Percentiles rank a stretch among this genome's conserved stretches.
phyloP scores from a whole-genome alignment of 2,797 vertebrate species.

The Eulemur coronatus region DNA sequence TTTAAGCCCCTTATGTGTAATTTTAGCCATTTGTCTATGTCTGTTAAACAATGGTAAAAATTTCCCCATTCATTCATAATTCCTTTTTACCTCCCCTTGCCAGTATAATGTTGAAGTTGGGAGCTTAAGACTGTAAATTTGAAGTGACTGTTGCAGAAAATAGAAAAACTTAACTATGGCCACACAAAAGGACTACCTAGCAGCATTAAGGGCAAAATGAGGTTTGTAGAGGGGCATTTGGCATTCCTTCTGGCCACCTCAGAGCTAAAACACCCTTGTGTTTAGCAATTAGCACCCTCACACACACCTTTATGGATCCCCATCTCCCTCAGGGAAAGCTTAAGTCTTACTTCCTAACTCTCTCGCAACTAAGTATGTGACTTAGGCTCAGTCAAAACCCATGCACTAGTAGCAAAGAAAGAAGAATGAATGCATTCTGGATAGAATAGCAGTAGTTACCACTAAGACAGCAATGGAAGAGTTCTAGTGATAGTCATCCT shows the following conservation, averaged over 20 bases:
- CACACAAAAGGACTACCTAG: background rate
- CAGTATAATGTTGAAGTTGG: background rate
- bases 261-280: background rate
- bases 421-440: background rate
- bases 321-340: background rate
- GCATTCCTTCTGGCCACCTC: background rate
- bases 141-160: background rate
- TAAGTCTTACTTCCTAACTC: background rate
- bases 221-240: background rate
- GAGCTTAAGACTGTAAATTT: background rate
- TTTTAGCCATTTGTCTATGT: background rate
- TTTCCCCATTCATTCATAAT: background rate
- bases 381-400: background rate
- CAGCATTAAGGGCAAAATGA: background rate
- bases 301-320: background rate
- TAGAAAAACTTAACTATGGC: background rate
- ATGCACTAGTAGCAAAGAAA: background rate
- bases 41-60: background rate
- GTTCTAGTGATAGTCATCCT: background rate
- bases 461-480: background rate
- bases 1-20: background rate
- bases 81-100: background rate
- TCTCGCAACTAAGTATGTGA: background rate
- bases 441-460: background rate
- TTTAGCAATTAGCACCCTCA: background rate